Percentiles rank a stretch among this genome's conserved stretches.
Evolutionary conservation across 1,140 invertebrate genomes (phyloP).

Genomic region (Sarcophaga bullata): DNA sequence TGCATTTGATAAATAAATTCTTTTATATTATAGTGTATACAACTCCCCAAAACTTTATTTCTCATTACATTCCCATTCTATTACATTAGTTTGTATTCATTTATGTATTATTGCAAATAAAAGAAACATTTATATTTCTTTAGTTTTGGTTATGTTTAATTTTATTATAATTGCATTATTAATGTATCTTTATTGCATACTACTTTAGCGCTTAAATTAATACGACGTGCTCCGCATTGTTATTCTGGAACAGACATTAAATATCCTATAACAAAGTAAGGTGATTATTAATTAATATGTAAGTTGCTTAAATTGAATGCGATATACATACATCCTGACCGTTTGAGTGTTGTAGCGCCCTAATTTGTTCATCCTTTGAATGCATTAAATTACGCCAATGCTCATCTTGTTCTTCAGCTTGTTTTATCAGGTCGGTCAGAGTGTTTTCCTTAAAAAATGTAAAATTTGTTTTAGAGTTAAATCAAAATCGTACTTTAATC

Average conservation of each 20-base stretch:
- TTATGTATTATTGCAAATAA: slow-evolving; percentile 12
- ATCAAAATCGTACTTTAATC: neutral
- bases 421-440: slow-evolving; percentile 58
- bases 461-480: slow-evolving; percentile 14
- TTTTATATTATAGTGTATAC: neutral
- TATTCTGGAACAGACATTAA: slow-evolving; percentile 57
- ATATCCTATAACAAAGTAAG: slow-evolving; percentile 54
- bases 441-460: slow-evolving; percentile 55
- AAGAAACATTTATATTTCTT: slow-evolving; percentile 25
- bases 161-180: slow-evolving; percentile 40
- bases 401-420: slow-evolving; percentile 61
- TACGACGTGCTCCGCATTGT: slow-evolving; percentile 28
- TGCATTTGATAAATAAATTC: neutral
- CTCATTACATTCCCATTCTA: neutral
- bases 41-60: neutral
- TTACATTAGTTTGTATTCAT: neutral
- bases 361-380: slow-evolving; percentile 60
- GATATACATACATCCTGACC: slow-evolving; percentile 54
- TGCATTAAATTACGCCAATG: slow-evolving; percentile 62
- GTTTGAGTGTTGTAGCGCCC: slow-evolving; percentile 61
- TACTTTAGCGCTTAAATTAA: slow-evolving; percentile 34
- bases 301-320: neutral
- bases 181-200: slow-evolving; percentile 41
- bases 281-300: neutral
- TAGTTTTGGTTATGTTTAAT: slow-evolving; percentile 22